phyloP scores from a whole-genome alignment of 1,140 invertebrate species.

The Hylaeus volcanicus region DNA sequence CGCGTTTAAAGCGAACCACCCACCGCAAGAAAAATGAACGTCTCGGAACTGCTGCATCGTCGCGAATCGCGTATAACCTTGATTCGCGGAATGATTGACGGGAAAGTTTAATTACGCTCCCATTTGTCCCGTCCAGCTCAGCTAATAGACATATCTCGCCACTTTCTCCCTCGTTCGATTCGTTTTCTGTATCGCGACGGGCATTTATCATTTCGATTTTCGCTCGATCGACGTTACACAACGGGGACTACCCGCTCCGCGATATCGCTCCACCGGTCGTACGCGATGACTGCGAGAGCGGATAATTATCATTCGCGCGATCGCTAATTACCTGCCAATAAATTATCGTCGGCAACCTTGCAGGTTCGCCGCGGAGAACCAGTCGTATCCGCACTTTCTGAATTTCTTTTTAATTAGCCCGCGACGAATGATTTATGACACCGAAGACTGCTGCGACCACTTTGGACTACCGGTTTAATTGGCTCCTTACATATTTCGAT shows the following conservation, averaged over 20 bases:
- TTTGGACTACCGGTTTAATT: conserved; percentile 31
- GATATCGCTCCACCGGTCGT: conserved; percentile 16
- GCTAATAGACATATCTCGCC: background rate
- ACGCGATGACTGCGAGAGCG: conserved; percentile 31
- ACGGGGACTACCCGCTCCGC: background rate
- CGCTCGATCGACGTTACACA: conserved; percentile 23
- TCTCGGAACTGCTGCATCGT: no score
- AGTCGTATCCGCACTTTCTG: conserved; percentile 9
- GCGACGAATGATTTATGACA: conserved; percentile 25
- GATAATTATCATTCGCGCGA: conserved; percentile 53
- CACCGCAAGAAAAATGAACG: no score
- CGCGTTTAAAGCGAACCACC: no score
- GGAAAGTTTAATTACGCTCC: background rate
- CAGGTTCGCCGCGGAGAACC: conserved; percentile 20
- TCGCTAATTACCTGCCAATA: conserved; percentile 51
- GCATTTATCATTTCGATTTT: conserved; percentile 9
- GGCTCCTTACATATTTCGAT: conserved; percentile 2
- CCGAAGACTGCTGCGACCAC: conserved; percentile 4
- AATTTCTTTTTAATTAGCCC: conserved; percentile 31
- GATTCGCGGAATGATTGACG: background rate
- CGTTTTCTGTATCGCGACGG: background rate
- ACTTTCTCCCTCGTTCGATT: background rate
- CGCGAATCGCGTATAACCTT: no score
- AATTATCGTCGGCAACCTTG: conserved; percentile 29
- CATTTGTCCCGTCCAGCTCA: background rate